These are phyloP conservation scores for Harpalus rufipes DNA, from an alignment of 2,888 invertebrate species.

Conservation along the genomic window DNA sequence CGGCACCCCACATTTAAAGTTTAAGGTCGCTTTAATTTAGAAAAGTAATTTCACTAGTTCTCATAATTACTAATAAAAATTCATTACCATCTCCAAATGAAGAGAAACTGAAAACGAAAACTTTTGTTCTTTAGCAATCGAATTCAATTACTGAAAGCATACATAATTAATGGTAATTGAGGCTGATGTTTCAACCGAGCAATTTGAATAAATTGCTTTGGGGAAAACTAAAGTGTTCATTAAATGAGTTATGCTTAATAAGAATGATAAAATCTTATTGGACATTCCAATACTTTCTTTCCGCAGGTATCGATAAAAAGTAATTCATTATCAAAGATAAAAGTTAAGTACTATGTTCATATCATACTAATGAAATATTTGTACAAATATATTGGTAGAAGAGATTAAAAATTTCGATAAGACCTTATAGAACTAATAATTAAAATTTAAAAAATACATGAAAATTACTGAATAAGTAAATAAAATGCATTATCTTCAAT, in stretches of 20 bases:
- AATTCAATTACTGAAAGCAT: constrained; percentile 12
- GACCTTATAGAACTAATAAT: background rate
- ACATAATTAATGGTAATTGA: constrained; percentile 27
- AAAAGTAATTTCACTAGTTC: constrained; percentile 15
- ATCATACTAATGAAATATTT: background rate
- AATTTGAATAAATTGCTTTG: constrained; percentile 31
- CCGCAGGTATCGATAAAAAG: background rate
- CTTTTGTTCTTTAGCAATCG: constrained; percentile 9
- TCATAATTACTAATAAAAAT: background rate
- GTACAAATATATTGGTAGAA: background rate
- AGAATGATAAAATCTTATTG: background rate
- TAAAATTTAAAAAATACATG: too few relatives aligned
- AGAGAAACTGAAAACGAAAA: constrained; percentile 8
- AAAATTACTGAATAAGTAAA: background rate
- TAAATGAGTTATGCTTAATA: constrained; percentile 3
- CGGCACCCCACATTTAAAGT: constrained; percentile 35
- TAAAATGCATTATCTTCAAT: constrained; percentile 12
- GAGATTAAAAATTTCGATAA: background rate
- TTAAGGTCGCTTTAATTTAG: constrained; percentile 44
- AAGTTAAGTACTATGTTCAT: background rate
- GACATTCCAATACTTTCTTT: constrained; percentile 4
- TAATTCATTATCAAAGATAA: constrained; percentile 4
- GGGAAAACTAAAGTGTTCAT: constrained; percentile 24
- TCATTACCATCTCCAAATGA: constrained; percentile 18
- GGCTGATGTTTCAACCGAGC: constrained; percentile 5